Percentiles rank a stretch among this genome's conserved stretches.
Evolutionary conservation across 2,113 vertebrate species (phyloP).

Genomic region (Hippopotamus amphibius): DNA sequence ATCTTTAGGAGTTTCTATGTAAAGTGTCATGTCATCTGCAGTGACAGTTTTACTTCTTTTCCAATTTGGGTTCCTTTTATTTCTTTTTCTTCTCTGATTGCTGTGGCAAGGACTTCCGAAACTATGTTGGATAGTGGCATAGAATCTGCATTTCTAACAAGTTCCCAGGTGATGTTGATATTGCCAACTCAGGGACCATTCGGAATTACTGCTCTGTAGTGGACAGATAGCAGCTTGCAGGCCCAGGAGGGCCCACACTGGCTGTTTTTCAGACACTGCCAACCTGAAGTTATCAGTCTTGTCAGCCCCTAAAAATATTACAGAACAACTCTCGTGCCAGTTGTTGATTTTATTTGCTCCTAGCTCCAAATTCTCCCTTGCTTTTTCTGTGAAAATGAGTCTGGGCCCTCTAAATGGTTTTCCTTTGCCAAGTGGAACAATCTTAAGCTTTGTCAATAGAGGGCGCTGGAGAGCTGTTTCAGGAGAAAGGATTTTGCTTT

Average conservation of each 20-base stretch:
- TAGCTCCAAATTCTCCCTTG: neutral
- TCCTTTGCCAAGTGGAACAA: neutral
- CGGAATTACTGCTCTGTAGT: neutral
- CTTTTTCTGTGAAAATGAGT: neutral
- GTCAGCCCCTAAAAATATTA: neutral
- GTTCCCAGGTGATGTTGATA: neutral
- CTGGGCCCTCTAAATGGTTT: neutral
- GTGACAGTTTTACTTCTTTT: no score
- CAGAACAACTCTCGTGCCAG: neutral
- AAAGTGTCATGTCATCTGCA: no score
- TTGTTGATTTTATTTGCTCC: neutral
- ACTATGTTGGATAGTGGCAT: no score
- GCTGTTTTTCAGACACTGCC: neutral
- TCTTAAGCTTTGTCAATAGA: neutral
- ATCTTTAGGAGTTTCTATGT: no score
- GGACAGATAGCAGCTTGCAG: neutral
- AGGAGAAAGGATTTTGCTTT: neutral
- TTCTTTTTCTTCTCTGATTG: no score
- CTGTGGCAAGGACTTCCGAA: no score
- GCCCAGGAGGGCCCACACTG: neutral
- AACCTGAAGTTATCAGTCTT: neutral
- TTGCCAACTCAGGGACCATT: neutral
- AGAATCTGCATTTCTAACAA: neutral
- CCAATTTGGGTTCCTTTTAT: no score
- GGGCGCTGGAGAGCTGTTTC: neutral